Base-by-base conservation (phyloP, 2,888 invertebrate genomes). In the Yponomeuta cagnagella region DNA sequence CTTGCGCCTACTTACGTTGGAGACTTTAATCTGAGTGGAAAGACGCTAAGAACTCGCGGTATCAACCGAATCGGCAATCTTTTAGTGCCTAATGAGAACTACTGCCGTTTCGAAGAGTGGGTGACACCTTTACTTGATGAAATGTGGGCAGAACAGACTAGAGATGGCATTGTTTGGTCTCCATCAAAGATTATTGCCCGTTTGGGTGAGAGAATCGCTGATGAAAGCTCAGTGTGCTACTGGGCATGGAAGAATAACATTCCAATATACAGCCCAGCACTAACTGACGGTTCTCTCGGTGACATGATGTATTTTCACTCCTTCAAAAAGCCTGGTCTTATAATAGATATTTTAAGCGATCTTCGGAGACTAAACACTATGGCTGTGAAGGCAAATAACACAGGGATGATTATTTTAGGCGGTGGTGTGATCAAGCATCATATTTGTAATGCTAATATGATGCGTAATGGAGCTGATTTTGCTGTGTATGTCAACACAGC, bases 271-370 rank as follows among this genome's bases (percentile, higher is more conserved):
- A 97, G 98, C 88, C 99, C 99, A 0, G 99, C 99, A 0, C 89
- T 99, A 73, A 99, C 99, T 0, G 99, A 99, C 90, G 99, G 99
- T 0, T 98, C 98, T 76, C 91, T 97, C 73, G 98, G 99, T 0
- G 99, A 99, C 83, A 99, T 99, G 99, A 97, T 99, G 95, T 99
- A 98, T 85, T 98, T 99, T 82, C 99, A 99, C 89, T 98, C 98
- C 0, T 98, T 96, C 83, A 96, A 95, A 77, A 96, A 96, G 82
- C 98, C 99, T 0, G 99, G 99, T 0, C 93, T 99, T 9, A 93
- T 98, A 48, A 90, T 99, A 69, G 99, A 99, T 84, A 98, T 99
- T 82, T 93, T 98, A 33, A 96, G 97, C 82, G 99, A 99, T 92
- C 92, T 99, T 72, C 93, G 96, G 71, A 93, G 97, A 71, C 88